phyloP scores from a whole-genome alignment of 1,140 invertebrate species.

The Cataglyphis hispanica region DNA sequence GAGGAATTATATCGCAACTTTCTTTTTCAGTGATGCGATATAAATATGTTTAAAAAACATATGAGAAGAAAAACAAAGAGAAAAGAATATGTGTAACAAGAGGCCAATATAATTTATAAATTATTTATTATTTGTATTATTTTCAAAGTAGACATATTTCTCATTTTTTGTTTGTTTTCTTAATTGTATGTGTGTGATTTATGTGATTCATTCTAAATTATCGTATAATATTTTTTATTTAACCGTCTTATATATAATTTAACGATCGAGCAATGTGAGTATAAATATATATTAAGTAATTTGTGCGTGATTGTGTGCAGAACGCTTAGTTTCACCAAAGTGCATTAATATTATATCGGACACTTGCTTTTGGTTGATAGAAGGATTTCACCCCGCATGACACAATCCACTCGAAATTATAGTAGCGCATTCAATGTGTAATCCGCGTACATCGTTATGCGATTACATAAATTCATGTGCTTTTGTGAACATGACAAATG shows the following conservation, averaged over 20 bases:
- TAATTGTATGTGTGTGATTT: no score
- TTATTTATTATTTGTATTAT: no score
- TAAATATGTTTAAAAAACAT: no score
- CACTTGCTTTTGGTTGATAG: conserved; percentile 53
- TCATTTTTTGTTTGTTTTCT: no score
- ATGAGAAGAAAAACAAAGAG: no score
- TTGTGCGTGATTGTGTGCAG: background rate
- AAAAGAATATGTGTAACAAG: no score
- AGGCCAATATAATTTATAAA: no score
- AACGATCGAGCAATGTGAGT: background rate
- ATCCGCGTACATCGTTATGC: conserved; percentile 56
- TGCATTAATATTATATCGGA: background rate
- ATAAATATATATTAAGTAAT: conserved; percentile 19
- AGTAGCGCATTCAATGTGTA: conserved; percentile 48
- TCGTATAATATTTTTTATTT: background rate
- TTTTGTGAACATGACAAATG: conserved; percentile 57
- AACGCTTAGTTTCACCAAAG: conserved; percentile 19
- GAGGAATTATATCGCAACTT: background rate
- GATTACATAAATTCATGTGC: conserved; percentile 60
- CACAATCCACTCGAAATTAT: conserved; percentile 58
- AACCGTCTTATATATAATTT: conserved; percentile 4
- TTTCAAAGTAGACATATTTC: no score
- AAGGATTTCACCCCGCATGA: conserved; percentile 46
- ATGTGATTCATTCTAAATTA: no score
- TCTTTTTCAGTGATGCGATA: no score